A percentile compares a stretch with the other conserved stretches of the same genome.
phyloP scores from a whole-genome alignment of 2,113 vertebrate genomes.

The Brienomyrus brachyistius region DNA sequence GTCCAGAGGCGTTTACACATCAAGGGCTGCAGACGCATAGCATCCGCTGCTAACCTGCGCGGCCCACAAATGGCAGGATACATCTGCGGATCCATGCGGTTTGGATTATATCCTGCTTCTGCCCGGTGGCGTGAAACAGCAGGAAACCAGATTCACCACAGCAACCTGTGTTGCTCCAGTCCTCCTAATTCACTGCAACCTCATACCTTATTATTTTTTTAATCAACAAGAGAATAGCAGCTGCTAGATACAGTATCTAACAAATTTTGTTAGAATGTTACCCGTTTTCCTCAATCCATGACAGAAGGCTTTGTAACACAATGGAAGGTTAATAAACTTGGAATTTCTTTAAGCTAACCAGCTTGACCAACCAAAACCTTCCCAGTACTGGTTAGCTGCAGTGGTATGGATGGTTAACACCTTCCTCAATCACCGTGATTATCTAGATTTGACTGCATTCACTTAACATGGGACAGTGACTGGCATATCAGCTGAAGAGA shows the following conservation, averaged over 20 bases:
- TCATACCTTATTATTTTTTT: not conserved
- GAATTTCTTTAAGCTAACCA: not conserved
- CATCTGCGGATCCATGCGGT: not conserved
- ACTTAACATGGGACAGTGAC: not conserved
- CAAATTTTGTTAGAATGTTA: not conserved
- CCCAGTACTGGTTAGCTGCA: not conserved
- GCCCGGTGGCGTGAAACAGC: not conserved
- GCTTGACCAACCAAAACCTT: not conserved
- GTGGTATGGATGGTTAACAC: not conserved
- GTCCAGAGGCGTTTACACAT: not conserved
- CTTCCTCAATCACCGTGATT: not conserved
- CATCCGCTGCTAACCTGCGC: not conserved
- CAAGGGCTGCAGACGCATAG: not conserved
- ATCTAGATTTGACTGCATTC: not conserved
- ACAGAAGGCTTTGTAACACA: not conserved
- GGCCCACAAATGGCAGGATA: not conserved
- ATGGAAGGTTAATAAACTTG: not conserved
- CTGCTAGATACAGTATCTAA: not conserved
- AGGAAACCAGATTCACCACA: not conserved
- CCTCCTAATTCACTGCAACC: not conserved
- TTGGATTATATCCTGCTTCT: not conserved
- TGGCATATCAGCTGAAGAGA: not conserved
- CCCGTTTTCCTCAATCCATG: not conserved
- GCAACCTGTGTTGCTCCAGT: not conserved
- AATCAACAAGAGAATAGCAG: not conserved